A percentile compares a stretch with the other conserved stretches of the same genome.
Conservation (phyloP, 2,797 vertebrate species). For the Lepus oiostolus region DNA sequence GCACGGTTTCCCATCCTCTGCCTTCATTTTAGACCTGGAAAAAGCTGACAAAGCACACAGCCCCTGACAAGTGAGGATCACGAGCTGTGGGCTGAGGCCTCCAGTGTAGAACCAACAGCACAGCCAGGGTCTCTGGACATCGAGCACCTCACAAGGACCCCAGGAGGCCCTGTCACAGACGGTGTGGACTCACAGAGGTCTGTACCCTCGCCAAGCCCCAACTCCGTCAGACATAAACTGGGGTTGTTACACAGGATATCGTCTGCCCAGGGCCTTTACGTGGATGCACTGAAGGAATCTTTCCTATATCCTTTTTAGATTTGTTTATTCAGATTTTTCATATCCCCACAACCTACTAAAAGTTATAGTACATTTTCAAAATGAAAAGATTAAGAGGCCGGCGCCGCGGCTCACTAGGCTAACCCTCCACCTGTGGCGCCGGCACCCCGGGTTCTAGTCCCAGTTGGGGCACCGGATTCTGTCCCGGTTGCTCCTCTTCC, state of each 20-base stretch:
- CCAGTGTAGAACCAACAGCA: accelerated
- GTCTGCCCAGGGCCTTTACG: background rate
- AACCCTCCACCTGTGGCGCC: too few species aligned
- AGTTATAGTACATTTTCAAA: background rate
- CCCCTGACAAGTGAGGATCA: background rate
- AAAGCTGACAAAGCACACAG: background rate
- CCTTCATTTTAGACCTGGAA: background rate
- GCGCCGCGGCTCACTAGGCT: too few species aligned
- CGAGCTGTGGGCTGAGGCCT: background rate
- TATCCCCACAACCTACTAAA: background rate
- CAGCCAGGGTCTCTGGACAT: too few species aligned
- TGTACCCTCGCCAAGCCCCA: background rate
- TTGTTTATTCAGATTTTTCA: background rate
- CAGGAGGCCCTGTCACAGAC: too few species aligned
- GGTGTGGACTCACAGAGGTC: background rate
- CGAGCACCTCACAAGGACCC: too few species aligned
- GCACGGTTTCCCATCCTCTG: too few species aligned
- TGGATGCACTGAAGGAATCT: background rate
- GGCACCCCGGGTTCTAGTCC: too few species aligned
- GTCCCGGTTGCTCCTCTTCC: too few species aligned
- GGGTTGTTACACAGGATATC: background rate
- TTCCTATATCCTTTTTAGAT: background rate
- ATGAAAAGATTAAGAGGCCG: background rate
- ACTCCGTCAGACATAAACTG: background rate
- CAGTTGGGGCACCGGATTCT: too few species aligned